Conservation (phyloP, 35 echinoderm and acorn worm species). For the Apostichopus parvimensis region DNA sequence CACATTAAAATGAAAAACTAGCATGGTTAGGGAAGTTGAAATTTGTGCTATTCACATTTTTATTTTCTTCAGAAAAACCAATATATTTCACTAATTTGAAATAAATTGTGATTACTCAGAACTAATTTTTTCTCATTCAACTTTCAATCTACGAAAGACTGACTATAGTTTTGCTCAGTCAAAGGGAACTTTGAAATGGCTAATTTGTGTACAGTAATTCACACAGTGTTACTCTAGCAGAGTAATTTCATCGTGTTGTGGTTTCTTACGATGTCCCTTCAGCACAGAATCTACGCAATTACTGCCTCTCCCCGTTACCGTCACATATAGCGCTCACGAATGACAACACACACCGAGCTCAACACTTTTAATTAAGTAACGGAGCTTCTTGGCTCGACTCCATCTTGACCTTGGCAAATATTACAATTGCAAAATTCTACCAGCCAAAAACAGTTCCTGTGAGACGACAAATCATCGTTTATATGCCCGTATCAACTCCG, state of each 20-base stretch:
- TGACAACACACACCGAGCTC: slow-evolving; percentile 21
- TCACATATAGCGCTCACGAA: slow-evolving; percentile 1
- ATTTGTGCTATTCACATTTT: too few relatives aligned
- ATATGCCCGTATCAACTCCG: not conserved
- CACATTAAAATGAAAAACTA: too few relatives aligned
- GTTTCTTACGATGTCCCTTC: not conserved
- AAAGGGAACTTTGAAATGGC: too few relatives aligned
- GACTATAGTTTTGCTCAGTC: too few relatives aligned
- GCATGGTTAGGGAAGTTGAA: too few relatives aligned
- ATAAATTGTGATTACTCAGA: too few relatives aligned
- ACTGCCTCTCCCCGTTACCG: not conserved
- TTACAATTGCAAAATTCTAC: slow-evolving; percentile 20
- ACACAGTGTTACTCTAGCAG: not conserved
- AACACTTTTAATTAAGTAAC: slow-evolving; percentile 55
- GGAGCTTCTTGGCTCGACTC: not conserved
- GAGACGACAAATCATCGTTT: not conserved
- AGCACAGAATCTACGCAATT: not conserved
- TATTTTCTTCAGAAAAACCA: too few relatives aligned
- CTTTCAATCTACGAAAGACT: too few relatives aligned
- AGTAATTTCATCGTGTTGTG: not conserved
- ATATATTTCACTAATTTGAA: too few relatives aligned
- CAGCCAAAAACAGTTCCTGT: not conserved
- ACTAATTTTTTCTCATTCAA: too few relatives aligned
- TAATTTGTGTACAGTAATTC: too few relatives aligned
- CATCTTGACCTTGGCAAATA: slow-evolving; percentile 43